phyloP scores from a whole-genome alignment of 2,888 invertebrate genomes.

The Athripsodes cinereus region DNA sequence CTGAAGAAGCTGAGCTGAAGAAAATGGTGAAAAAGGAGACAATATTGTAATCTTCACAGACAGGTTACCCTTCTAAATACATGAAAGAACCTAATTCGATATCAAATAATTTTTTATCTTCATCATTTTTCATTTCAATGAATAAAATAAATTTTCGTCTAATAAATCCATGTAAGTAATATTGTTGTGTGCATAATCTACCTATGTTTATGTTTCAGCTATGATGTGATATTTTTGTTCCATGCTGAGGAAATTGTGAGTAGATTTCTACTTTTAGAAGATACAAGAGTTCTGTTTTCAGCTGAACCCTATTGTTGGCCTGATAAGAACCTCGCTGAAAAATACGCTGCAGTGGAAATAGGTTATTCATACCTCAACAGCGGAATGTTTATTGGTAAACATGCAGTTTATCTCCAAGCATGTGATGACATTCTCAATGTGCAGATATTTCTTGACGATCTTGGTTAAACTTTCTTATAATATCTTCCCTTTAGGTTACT shows the following conservation, averaged over 20 bases:
- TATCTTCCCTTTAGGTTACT: conserved; percentile 53
- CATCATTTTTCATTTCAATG: too few relatives aligned
- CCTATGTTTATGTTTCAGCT: conserved; percentile 55
- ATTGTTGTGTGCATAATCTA: too few relatives aligned
- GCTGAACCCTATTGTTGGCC: conserved; percentile 98
- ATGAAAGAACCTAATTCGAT: not conserved
- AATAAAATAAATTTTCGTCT: too few relatives aligned
- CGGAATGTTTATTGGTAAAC: conserved; percentile 73
- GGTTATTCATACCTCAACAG: conserved; percentile 87
- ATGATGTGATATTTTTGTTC: conserved; percentile 73
- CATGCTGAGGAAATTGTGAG: conserved; percentile 64
- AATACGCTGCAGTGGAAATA: conserved; percentile 66
- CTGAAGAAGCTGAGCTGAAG: conserved; percentile 58
- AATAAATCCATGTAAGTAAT: too few relatives aligned
- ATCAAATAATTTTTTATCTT: too few relatives aligned
- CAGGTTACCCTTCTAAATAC: conserved; percentile 45
- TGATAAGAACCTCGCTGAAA: conserved; percentile 62
- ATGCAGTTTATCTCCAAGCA: too few relatives aligned
- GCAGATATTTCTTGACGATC: too few relatives aligned
- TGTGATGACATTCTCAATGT: too few relatives aligned
- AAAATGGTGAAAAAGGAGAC: conserved; percentile 57
- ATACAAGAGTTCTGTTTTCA: conserved; percentile 81
- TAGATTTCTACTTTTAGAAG: conserved; percentile 63
- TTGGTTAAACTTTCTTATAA: too few relatives aligned
- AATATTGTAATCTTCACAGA: conserved; percentile 83